A percentile compares a stretch with the other conserved stretches of the same genome.
phyloP scores from a whole-genome alignment of 2,888 invertebrate genomes.

The Agrochola macilenta region DNA sequence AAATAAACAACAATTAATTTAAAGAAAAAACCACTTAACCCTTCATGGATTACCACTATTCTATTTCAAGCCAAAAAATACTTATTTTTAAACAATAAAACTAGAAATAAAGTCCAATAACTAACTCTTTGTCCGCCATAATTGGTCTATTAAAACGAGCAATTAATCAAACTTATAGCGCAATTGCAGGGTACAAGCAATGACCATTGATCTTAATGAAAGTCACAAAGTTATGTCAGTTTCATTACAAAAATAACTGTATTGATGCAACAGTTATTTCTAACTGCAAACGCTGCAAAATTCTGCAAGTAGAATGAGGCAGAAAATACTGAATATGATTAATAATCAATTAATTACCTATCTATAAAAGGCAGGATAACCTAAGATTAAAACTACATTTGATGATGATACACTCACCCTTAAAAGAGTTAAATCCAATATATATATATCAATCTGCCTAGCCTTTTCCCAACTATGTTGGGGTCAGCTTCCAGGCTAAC shows the following conservation, averaged over 20 bases:
- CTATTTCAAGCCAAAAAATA: conserved; percentile 25
- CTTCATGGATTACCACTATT: neutral
- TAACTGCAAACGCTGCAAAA: conserved; percentile 12
- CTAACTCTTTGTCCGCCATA: conserved; percentile 63
- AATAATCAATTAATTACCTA: neutral
- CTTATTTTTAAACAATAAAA: conserved; percentile 27
- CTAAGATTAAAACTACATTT: neutral
- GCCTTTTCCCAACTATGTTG: too few relatives aligned
- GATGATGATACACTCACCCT: neutral
- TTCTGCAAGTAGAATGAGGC: conserved; percentile 9
- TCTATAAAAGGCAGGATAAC: neutral
- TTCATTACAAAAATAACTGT: conserved; percentile 50
- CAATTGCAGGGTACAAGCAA: conserved; percentile 51
- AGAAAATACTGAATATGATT: conserved; percentile 9
- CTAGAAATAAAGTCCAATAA: conserved; percentile 37
- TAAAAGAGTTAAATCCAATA: neutral
- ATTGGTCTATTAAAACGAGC: conserved; percentile 78
- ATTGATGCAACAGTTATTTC: conserved; percentile 32
- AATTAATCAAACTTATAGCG: conserved; percentile 78
- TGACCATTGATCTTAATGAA: conserved; percentile 64
- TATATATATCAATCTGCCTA: too few relatives aligned
- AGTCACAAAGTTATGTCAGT: conserved; percentile 49
- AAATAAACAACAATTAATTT: neutral
- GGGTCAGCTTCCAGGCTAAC: too few relatives aligned
- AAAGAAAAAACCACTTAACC: too few relatives aligned